Evolutionary conservation across 2,888 invertebrate genomes (phyloP), one percentile per base, ranked within the genome.

Genomic region (Pinctada fucata): DNA sequence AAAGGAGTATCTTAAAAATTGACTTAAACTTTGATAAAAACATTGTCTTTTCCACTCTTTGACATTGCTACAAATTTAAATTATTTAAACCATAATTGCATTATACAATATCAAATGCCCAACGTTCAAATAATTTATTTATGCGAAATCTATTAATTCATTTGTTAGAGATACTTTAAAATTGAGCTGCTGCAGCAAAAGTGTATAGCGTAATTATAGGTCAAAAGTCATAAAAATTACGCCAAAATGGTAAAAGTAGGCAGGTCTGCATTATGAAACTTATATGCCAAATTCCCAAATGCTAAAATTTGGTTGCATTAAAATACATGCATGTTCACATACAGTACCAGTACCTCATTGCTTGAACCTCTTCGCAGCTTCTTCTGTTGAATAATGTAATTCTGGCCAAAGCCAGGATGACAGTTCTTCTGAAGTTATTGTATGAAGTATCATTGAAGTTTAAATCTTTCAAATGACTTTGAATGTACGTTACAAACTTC

Each of bases 331-430:
- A 3, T 31, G 49, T 67, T 51, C n/a, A 51, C 47, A 52, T 50
- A 45, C 16, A 47, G 47, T 16, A 68, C n/a, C 51, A 50, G 72
- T 72, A 84, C 82, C 64, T 79, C 71, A 84, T 69, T 67, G 82
- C 82, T 64, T 83, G 80, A 8, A 84, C 76, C 78, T 84, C 82
- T 52, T 82, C 81, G 71, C 81, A 78, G 51, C 84, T 75, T 68
- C 84, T 79, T 49, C 82, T 67, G 66, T 84, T 84, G 75, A 80
- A 84, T 52, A 78, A 71, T 8, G 81, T 76, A 3, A 84, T 45
- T 64, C 81, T 70, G 48, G 82, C 72, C 72, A 80, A 72, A 48
- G 80, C 65, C 5, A 84, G 69, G 8, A 79, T 63, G 8, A 76
- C 81, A 67, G 68, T 73, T 66, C 66, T 72, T 51, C 78, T 48